Evolutionary conservation across 2,797 vertebrate species (phyloP).

Genomic region (Diglossa cyanea): DNA sequence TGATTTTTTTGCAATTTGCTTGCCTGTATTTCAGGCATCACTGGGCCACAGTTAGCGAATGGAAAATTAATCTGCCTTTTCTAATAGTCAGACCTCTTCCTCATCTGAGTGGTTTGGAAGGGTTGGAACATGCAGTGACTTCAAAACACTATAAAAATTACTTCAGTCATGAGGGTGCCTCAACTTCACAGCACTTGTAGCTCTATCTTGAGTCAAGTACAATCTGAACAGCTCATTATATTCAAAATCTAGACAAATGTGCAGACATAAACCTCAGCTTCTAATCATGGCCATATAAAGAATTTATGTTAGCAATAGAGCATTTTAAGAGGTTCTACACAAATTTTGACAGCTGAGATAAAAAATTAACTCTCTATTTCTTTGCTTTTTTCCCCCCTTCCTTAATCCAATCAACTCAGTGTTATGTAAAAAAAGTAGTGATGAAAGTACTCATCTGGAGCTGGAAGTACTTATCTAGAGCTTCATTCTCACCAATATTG

Average conservation of each 20-base stretch:
- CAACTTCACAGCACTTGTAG: background rate
- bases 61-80: constrained; percentile 25
- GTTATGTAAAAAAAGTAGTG: background rate
- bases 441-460: background rate
- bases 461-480: background rate
- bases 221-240: background rate
- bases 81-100: background rate
- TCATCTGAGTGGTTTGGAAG: background rate
- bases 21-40: background rate
- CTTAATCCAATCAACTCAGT: background rate
- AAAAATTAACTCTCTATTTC: background rate
- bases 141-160: background rate
- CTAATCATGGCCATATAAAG: background rate
- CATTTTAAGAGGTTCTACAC: background rate
- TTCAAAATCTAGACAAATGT: background rate
- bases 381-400: background rate
- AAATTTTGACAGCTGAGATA: background rate
- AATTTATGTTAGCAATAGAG: background rate
- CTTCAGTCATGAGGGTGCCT: background rate
- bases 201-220: background rate
- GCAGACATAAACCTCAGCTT: background rate
- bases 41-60: background rate
- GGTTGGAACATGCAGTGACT: background rate
- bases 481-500: background rate
- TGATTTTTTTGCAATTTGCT: background rate